Base-by-base conservation (phyloP, 2,113 vertebrate genomes). In the Xiphorhynchus elegans region DNA sequence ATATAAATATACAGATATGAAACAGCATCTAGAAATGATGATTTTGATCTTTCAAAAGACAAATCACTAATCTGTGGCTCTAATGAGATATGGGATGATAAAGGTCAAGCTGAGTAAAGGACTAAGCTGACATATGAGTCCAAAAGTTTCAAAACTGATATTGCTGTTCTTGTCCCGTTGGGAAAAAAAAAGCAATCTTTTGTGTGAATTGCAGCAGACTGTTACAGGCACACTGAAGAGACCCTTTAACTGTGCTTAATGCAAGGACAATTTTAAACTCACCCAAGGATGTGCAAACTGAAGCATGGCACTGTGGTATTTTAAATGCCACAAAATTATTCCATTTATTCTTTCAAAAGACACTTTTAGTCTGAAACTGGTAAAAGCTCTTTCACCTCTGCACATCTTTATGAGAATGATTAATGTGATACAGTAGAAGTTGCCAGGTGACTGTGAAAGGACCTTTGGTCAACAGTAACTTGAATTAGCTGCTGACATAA, bases 41-140 rank as follows among this genome's bases (percentile, higher is more conserved):
- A 91, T 90, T 93, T 76, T 94, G 89, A 95, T 96, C 81, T 97
- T 96, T 93, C 62, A 37, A 62, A 87, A 89, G 87, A 87, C 77
- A 91, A 94, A 92, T 79, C 81, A 56, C 93, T 94, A 75, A 96
- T 95, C 83, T 89, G 86, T 84, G 89, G 47, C 64, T 94, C 58
- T 92, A 90, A 79, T 63, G 60, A 95, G 84, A 90, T 74, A 86
- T 4, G 21, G 35, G 46, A 90, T 73, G 69, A 76, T 79, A 96
- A 96, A 96, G 93, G 91, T 91, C 95, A 95, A 21, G n/a, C 63
- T 63, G 78, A 91, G 29, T 66, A 86, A 66, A 92, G 70, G 33
- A 81, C 89, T 89, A 78, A 92, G 72, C 74, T 53, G 52, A 72
- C 0, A 1, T 86, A 93, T 52, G 52, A 66, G 64, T 11, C 76